Percentiles rank a stretch among this genome's conserved stretches.
phyloP scores from a whole-genome alignment of 2,113 vertebrate species.

The Hydrochoerus hydrochaeris region DNA sequence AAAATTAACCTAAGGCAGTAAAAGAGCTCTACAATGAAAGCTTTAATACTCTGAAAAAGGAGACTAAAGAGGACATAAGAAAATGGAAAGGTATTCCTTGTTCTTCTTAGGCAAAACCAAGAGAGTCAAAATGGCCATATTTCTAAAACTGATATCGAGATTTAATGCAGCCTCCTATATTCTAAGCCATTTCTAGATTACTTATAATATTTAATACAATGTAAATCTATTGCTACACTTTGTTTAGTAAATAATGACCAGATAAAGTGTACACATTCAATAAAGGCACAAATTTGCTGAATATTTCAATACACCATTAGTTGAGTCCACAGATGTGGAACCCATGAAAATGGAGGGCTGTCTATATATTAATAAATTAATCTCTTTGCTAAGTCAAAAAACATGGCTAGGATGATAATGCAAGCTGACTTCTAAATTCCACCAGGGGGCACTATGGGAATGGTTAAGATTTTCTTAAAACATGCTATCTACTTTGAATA shows the following conservation, averaged over 20 bases:
- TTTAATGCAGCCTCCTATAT: not conserved
- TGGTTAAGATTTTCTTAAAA: not conserved
- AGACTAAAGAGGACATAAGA: not conserved
- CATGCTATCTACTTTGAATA: not conserved
- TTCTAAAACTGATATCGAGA: not conserved
- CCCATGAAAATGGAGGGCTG: not conserved
- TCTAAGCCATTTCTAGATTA: not conserved
- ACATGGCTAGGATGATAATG: not conserved
- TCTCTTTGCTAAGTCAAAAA: not conserved
- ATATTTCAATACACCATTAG: not conserved
- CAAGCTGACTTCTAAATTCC: slow-evolving; percentile 15
- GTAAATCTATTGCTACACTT: not conserved
- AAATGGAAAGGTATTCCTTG: not conserved
- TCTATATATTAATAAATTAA: not conserved
- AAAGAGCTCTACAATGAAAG: not conserved
- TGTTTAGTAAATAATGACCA: not conserved
- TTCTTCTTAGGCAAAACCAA: not conserved
- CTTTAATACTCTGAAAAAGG: not conserved
- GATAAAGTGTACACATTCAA: not conserved
- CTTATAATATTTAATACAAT: not conserved
- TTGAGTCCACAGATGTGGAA: not conserved
- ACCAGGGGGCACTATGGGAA: slow-evolving; percentile 64
- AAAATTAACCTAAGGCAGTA: not conserved
- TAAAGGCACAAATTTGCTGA: not conserved
- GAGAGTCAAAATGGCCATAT: not conserved